Evolutionary conservation across 2,797 vertebrate genomes (phyloP).

Genomic region (Apogon hyalosoma): DNA sequence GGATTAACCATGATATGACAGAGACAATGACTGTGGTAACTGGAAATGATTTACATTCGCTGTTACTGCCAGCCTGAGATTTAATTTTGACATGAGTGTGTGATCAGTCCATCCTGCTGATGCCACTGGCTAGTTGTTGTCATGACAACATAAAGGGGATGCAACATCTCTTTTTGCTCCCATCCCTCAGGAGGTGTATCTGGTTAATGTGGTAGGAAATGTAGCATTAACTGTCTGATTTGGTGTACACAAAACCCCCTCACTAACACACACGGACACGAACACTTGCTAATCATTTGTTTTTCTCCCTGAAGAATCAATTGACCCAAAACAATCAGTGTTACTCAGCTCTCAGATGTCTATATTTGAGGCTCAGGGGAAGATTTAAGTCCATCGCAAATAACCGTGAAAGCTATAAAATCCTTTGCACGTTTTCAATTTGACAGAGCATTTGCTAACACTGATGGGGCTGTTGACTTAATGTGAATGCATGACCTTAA

Average conservation of each 20-base stretch:
- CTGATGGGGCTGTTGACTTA: background rate
- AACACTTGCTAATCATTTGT: constrained; percentile 55
- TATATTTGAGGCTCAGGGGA: constrained; percentile 55
- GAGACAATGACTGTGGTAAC: constrained; percentile 14
- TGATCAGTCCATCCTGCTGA: constrained; percentile 64
- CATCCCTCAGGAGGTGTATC: constrained; percentile 76
- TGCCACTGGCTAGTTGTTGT: constrained; percentile 76
- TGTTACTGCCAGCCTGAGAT: constrained; percentile 57
- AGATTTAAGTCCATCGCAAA: constrained; percentile 38
- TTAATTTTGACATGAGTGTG: constrained; percentile 69
- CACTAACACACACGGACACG: constrained; percentile 39
- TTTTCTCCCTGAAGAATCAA: constrained; percentile 71
- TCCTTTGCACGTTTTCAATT: constrained; percentile 20
- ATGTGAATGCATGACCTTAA: constrained; percentile 9
- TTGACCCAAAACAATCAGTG: constrained; percentile 72
- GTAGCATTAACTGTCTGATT: constrained; percentile 76
- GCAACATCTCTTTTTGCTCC: constrained; percentile 60
- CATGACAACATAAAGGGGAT: constrained; percentile 78
- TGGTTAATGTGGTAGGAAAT: constrained; percentile 82
- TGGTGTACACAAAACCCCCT: constrained; percentile 34
- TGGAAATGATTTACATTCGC: constrained; percentile 42
- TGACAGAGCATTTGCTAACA: constrained; percentile 3
- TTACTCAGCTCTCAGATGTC: constrained; percentile 43
- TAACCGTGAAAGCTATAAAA: constrained; percentile 24
- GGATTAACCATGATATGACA: constrained; percentile 40